Conservation (phyloP, 2,888 invertebrate species). For the Theodoxus fluviatilis region DNA sequence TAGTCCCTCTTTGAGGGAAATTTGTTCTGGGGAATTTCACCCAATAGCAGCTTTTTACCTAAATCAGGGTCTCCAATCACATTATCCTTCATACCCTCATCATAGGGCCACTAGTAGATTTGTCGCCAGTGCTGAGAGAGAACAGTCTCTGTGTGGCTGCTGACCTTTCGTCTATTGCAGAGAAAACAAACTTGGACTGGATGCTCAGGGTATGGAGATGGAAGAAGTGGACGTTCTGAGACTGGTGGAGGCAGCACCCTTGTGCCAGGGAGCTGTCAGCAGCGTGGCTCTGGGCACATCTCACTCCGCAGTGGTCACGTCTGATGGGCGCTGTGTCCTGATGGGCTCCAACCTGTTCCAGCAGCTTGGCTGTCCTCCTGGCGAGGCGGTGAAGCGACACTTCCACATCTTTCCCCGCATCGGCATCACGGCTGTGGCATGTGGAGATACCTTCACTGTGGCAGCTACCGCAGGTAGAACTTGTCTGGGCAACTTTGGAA, state of each 20-base stretch:
- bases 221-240: slow-evolving; percentile 58
- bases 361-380: slow-evolving; percentile 56
- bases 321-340: slow-evolving; percentile 33
- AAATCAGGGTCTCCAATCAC: too few species aligned
- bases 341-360: slow-evolving; percentile 64
- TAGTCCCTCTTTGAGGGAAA: too few species aligned
- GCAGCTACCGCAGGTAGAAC: slow-evolving; percentile 58
- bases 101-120: too few species aligned
- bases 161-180: slow-evolving; percentile 36
- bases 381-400: slow-evolving; percentile 41
- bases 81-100: too few species aligned
- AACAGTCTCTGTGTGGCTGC: neutral
- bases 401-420: slow-evolving; percentile 38
- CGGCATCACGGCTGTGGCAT: slow-evolving; percentile 49
- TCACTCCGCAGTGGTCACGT: slow-evolving; percentile 59
- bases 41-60: too few species aligned
- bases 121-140: neutral
- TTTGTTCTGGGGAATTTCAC: too few species aligned
- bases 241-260: slow-evolving; percentile 47
- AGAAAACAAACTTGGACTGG: slow-evolving; percentile 61
- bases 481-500: too few species aligned
- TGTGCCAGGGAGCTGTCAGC: slow-evolving; percentile 45
- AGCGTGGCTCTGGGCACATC: slow-evolving; percentile 61
- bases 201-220: slow-evolving; percentile 44
- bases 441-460: slow-evolving; percentile 64